phyloP scores from a whole-genome alignment of 1,140 invertebrate genomes.

The Myzus persicae region DNA sequence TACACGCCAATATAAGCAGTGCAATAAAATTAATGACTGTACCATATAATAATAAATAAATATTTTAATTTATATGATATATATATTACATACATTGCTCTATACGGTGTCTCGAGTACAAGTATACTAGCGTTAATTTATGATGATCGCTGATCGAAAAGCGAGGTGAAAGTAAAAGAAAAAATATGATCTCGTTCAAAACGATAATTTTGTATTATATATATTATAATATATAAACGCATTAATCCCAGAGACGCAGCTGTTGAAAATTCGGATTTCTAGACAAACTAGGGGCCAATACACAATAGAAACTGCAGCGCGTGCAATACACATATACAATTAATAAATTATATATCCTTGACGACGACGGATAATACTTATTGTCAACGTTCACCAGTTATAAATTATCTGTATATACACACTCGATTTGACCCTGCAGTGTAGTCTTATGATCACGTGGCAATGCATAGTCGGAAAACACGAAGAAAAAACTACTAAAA shows the following conservation, averaged over 20 bases:
- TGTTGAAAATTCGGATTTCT: not conserved
- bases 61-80: not conserved
- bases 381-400: not conserved
- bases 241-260: not conserved
- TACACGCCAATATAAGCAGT: not conserved
- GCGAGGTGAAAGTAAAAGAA: not conserved
- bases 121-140: not conserved
- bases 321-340: not conserved
- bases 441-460: not conserved
- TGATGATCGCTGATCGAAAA: not conserved
- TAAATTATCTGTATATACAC: conserved; percentile 31
- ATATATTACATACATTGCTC: not conserved
- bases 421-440: not conserved
- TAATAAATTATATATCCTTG: conserved; percentile 28
- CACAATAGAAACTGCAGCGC: conserved; percentile 6
- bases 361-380: conserved; percentile 29
- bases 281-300: not conserved
- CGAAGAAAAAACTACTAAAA: not conserved
- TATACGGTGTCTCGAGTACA: not conserved
- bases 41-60: not conserved
- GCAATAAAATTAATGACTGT: not conserved
- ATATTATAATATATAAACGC: not conserved
- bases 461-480: not conserved
- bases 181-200: not conserved
- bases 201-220: not conserved